These are phyloP conservation scores for Podargus strigoides DNA, from an alignment of 2,797 vertebrate genomes.

Conservation along the genomic window DNA sequence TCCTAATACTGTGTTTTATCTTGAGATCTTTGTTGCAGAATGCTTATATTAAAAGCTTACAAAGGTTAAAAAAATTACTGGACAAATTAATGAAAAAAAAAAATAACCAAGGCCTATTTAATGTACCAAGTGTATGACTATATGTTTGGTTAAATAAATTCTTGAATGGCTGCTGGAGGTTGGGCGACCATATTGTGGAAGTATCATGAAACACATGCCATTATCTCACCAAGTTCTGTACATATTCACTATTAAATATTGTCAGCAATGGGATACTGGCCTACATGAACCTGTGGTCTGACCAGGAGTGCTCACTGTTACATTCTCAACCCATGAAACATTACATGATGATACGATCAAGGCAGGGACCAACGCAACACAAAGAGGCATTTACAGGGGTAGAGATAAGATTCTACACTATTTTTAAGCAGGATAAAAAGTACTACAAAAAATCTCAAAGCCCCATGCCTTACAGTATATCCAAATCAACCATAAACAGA, in stretches of 20 bases:
- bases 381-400: neutral
- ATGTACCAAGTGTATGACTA: too few species aligned
- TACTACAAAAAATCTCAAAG: neutral
- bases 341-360: neutral
- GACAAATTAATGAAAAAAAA: neutral
- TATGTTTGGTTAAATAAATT: neutral
- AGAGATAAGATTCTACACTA: neutral
- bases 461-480: neutral
- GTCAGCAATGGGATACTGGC: neutral
- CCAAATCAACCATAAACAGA: neutral
- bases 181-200: neutral
- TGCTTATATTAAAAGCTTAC: neutral
- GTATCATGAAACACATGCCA: neutral
- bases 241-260: neutral
- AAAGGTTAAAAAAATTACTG: neutral
- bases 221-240: neutral
- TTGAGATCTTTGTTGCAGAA: neutral
- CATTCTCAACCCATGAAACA: neutral
- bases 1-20: neutral
- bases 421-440: neutral
- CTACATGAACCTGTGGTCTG: neutral
- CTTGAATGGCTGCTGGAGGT: neutral
- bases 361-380: neutral
- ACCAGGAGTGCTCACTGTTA: neutral
- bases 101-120: neutral